Base-by-base conservation (phyloP, 2,113 vertebrate species). In the Myrmophylax atrothorax region DNA sequence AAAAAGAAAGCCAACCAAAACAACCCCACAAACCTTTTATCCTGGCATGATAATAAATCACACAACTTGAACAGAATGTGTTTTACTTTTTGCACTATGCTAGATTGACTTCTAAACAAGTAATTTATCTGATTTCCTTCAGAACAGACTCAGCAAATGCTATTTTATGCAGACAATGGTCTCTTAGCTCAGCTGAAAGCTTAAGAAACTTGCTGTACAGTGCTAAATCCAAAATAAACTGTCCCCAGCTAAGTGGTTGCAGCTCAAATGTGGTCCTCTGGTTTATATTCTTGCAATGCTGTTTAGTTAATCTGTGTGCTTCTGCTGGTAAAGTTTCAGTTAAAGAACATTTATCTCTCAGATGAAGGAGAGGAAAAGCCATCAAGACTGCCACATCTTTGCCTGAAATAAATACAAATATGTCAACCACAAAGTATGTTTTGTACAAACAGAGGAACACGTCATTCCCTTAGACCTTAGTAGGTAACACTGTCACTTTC, bases 161-260 rank as follows among this genome's bases (percentile, higher is more conserved):
- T 29, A 55, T 22, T 86, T 92, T 37, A 55, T 52, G 18, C 9
- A 56, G 28, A 11, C 47, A 93, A 80, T 93, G 67, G 29, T 58
- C 63, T 82, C 31, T 31, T 70, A 84, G 35, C 23, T 70, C 47
- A 86, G 38, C 47, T 67, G 79, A 79, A 37, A 90, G 11, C 42
- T 83, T 86, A 25, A 78, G 63, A 90, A 60, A 31, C 29, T 50
- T 82, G 55, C 50, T 63, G 35, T 59, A 50, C 14, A 29, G 18
- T 37, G n/a, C 12, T 90, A 84, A 91, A 91, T 87, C 59, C 78
- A 91, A 94, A 93, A 79, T 73, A 91, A 83, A 83, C 55, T 70
- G 24, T 63, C 55, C 46, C 52, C 1, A 1, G 5, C 9, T 94
- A 62, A 88, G 75, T 44, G 64, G 33, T 18, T 50, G 7, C 26